Evolutionary conservation across 2,888 invertebrate genomes (phyloP).

Genomic region (Dione vanillae): DNA sequence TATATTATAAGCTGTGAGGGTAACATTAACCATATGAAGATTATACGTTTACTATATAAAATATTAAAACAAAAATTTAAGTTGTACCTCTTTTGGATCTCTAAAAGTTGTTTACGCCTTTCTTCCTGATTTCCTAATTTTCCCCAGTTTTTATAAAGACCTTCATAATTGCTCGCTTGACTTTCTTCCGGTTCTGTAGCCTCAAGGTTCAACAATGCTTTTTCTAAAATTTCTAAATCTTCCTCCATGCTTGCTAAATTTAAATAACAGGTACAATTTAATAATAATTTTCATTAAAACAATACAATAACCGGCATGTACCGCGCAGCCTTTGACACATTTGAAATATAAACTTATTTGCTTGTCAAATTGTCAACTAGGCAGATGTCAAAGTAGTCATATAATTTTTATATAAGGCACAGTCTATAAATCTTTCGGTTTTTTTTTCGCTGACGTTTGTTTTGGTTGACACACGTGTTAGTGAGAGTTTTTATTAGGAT

Average conservation of each 20-base stretch:
- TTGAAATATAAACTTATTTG: not conserved
- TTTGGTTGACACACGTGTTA: too few relatives aligned
- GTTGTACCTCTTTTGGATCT: constrained; percentile 83
- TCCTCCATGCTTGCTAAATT: constrained; percentile 63
- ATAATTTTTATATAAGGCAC: constrained; percentile 3
- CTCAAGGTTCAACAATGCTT: constrained; percentile 50
- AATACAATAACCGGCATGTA: constrained; percentile 21
- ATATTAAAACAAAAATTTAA: not conserved
- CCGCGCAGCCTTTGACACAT: not conserved
- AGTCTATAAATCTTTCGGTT: too few relatives aligned
- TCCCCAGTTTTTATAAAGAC: constrained; percentile 73
- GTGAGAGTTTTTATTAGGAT: too few relatives aligned
- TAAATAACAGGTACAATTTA: not conserved
- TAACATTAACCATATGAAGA: not conserved
- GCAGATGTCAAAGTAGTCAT: too few relatives aligned
- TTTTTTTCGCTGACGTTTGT: too few relatives aligned
- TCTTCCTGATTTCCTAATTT: constrained; percentile 76
- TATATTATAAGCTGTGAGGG: not conserved
- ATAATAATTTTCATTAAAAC: not conserved
- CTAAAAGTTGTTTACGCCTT: constrained; percentile 81
- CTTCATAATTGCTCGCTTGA: constrained; percentile 55
- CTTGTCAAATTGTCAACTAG: constrained; percentile 6
- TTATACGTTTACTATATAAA: not conserved
- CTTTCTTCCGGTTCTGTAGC: constrained; percentile 46
- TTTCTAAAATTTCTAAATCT: constrained; percentile 60